Evolutionary conservation across 2,113 vertebrate genomes (phyloP), one percentile per base, ranked within the genome.

Genomic region (Suncus etruscus): DNA sequence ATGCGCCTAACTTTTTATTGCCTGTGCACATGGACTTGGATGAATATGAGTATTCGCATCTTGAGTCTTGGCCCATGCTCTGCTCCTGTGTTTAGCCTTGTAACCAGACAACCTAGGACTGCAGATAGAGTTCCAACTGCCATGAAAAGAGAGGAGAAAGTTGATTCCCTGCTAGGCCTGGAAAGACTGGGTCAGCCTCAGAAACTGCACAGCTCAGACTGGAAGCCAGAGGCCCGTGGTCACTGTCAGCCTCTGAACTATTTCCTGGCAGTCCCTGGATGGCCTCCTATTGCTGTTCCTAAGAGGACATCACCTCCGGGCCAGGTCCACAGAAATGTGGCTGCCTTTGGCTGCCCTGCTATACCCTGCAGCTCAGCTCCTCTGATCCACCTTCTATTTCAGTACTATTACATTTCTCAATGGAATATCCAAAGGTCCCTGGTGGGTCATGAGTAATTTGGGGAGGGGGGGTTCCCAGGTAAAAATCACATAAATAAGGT

Each of bases 191-290:
- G 54, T 54, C 4, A 0, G 50, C 39, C 54, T 54, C 47, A 22
- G 24, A 54, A 63, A 65, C 51, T 39, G 1, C 73, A 39, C 29
- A 63, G 84, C 12, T 10, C 81, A 54, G 48, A 61, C 73, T 73
- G 16, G 3, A 61, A 80, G 76, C 89, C 76, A 63, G 69, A 90
- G 45, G 84, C 70, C 16, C 18, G 58, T 39, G 91, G 45, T 51
- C 31, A n/a, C 4, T 2, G n/a, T 92, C 32, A 61, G 31, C 29
- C 48, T 75, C 84, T 68, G 61, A 82, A 79, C 79, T 95, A 81
- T 95, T 92, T 94, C 91, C 89, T 63, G 90, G 72, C 16, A 61
- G 87, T 24, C n/a, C 9, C 73, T 93, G 86, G 63, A 89, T 65
- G 65, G 75, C 51, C 31, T 72, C 75, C 47, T 50, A 31, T 6